Evolutionary conservation across 2,113 vertebrate species (phyloP).

Genomic region (Phrynosoma blainvillii): DNA sequence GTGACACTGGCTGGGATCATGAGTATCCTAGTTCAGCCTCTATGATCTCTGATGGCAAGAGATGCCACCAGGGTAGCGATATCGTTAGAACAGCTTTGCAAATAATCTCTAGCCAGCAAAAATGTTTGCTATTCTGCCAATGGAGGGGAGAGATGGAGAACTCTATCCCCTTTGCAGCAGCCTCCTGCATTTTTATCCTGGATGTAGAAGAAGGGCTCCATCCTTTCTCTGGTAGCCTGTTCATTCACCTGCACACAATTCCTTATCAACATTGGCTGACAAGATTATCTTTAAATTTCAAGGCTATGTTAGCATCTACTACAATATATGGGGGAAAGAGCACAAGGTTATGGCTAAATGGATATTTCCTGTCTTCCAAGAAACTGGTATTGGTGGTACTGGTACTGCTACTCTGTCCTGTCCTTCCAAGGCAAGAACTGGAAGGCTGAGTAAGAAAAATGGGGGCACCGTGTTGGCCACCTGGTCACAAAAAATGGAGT

Average conservation of each 20-base stretch:
- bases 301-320: not conserved
- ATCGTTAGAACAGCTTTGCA: not conserved
- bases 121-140: too few relatives aligned
- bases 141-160: not conserved
- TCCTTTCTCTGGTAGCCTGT: not conserved
- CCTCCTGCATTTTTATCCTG: not conserved
- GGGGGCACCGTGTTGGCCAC: not conserved
- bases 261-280: not conserved
- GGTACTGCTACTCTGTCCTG: not conserved
- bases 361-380: not conserved
- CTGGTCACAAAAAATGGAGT: too few relatives aligned
- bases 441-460: not conserved
- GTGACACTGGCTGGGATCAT: not conserved
- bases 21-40: too few relatives aligned
- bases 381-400: not conserved
- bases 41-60: not conserved
- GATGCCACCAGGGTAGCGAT: not conserved
- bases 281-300: not conserved
- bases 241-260: not conserved
- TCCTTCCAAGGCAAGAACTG: not conserved
- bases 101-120: not conserved
- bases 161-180: not conserved
- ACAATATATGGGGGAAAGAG: too few relatives aligned
- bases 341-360: not conserved
- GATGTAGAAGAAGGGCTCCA: not conserved